These are phyloP conservation scores for Rhynchomys soricoides DNA, from an alignment of 2,113 vertebrate species.

Conservation along the genomic window DNA sequence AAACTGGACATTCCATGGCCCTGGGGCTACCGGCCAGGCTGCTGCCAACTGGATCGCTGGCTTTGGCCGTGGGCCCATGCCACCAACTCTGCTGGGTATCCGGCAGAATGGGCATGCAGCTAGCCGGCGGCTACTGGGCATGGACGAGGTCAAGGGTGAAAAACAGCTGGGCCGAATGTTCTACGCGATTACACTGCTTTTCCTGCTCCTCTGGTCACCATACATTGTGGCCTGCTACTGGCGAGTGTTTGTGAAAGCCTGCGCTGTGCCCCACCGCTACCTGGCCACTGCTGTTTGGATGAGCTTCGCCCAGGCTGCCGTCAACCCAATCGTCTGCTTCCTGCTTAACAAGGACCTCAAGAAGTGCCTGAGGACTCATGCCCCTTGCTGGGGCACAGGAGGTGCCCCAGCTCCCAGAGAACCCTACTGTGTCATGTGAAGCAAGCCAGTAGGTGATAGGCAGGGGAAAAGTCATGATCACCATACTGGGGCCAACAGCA, in stretches of 20 bases:
- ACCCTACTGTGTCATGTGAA: constrained; percentile 96
- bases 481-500: constrained; percentile 13
- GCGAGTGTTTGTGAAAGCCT: constrained; percentile 95
- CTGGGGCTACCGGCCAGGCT: constrained; percentile 95
- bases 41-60: constrained; percentile 97
- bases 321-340: constrained; percentile 96
- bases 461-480: constrained; percentile 51
- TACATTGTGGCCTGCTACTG: constrained; percentile 97
- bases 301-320: constrained; percentile 96
- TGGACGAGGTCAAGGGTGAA: constrained; percentile 96
- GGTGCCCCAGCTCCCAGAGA: constrained; percentile 94
- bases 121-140: constrained; percentile 94
- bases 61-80: constrained; percentile 95
- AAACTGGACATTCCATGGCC: constrained; percentile 98
- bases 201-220: constrained; percentile 95
- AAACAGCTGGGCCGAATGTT: constrained; percentile 96
- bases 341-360: constrained; percentile 96
- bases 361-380: constrained; percentile 93
- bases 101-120: constrained; percentile 94
- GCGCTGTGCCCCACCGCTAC: constrained; percentile 92
- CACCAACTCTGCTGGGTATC: constrained; percentile 95
- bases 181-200: constrained; percentile 95
- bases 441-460: constrained; percentile 70
- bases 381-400: constrained; percentile 96
- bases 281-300: constrained; percentile 96